Base-by-base conservation (phyloP, 2,113 vertebrate genomes). In the Hipposideros armiger region DNA sequence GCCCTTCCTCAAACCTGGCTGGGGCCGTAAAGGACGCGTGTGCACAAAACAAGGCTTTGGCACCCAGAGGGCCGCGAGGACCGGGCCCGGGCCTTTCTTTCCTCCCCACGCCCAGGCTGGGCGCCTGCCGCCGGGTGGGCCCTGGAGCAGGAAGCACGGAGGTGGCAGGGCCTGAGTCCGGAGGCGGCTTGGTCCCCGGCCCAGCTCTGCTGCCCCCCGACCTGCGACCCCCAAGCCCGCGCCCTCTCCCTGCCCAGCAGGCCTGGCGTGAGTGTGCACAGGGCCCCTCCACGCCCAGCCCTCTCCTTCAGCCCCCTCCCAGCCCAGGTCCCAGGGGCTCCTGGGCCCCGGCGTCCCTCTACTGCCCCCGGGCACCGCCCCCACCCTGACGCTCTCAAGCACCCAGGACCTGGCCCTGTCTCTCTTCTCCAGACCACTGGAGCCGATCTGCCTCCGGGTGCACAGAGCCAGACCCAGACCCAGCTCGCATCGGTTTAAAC, bases 41-140 rank as follows among this genome's bases (percentile, higher is more conserved):
- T 19, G 6, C n/a, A 45, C 16, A 62, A 16, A 45, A 32, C 11
- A 11, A 10, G 0, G 8, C 16, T 54, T 26, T 8, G 11, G 74
- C 22, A 15, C 30, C 47, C 8, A n/a, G 76, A 47, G 13, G 11
- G 10, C 40, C 9, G 28, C 19, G 2, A 26, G 22, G 14, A 20
- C 0, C 0, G 10, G 15, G 36, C 58, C 24, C 4, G 78, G 20
- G n/a, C 0, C 69, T 6, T 32, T n/a, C 66, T 72, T 30, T 11
- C 4, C 5, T 36, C 30, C 66, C 47, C n/a, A 1, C 10, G 30
- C 42, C 42, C 5, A 16, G 66, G 32, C n/a, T 30, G 72, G 42
- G 36, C 47, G 10, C 47, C 47, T 11, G 47, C 47, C 13, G 47
- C 11, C 47, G 10, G 2, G 47, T 3, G 47, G 47, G 47, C 47